Evolutionary conservation across 2,888 invertebrate species (phyloP), one percentile per base, ranked within the genome.

Genomic region (Notodonta ziczac): DNA sequence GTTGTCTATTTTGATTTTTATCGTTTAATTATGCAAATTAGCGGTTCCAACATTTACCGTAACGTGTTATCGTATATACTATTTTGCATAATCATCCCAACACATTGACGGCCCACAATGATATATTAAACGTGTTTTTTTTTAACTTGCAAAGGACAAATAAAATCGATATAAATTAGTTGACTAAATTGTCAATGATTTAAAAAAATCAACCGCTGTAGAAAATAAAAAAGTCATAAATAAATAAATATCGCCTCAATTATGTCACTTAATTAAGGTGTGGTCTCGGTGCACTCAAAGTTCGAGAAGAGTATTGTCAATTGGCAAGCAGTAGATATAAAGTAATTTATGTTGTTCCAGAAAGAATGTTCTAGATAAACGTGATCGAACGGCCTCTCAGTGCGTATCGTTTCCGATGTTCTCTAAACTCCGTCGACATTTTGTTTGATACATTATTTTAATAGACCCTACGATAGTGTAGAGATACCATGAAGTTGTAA

Each of bases 401-500:
- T 39, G 61, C 72, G 73, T 77, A 80, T 83, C 81, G 66, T 74
- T 81, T 74, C 77, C 78, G 80, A 83, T 86, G 84, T 83, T 2
- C 7, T 84, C 79, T 81, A 79, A 84, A 83, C 81, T 74, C 77
- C 74, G 78, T 76, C 81, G 82, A 78, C 78, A 78, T 86, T 86
- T 84, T 84, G 82, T 77, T 74, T 84, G 75, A 79, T 81, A 79
- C 87, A 86, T 86, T 87, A 86, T 86, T 87, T 85, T 89, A 88
- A 89, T 89, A 88, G 85, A 78, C 61, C 69, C 71, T 61, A 67
- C 69, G 78, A 81, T 82, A 73, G 76, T 76, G 77, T 62, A 72
- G 65, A 70, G 72, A 77, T 72, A 67, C 74, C 73, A 73, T 83
- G 86, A 80, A 81, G 84, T 81, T 76, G 78, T 52, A 10, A 9